phyloP scores from a whole-genome alignment of 2,113 vertebrate species.

The Phyllopteryx taeniolatus region DNA sequence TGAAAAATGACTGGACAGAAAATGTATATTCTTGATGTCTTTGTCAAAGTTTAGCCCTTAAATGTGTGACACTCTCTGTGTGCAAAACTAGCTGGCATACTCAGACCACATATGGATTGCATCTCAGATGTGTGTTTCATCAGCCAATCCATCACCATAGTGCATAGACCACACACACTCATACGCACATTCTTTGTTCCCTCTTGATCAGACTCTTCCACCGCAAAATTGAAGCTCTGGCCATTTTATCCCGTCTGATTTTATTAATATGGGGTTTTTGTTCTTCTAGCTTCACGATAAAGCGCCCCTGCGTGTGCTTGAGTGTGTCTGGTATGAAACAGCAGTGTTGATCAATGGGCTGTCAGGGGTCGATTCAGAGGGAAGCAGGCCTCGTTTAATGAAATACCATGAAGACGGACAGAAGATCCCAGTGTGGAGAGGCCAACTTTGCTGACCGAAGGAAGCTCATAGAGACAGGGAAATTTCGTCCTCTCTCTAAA shows the following conservation, averaged over 20 bases:
- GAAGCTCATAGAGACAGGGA: not conserved
- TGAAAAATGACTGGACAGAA: slow-evolving; percentile 47
- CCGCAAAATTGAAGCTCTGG: not conserved
- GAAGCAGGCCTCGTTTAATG: slow-evolving; percentile 43
- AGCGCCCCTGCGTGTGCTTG: slow-evolving; percentile 4
- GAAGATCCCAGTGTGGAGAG: slow-evolving; percentile 26
- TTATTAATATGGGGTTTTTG: slow-evolving; percentile 39
- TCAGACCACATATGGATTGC: not conserved
- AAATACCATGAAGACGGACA: slow-evolving; percentile 37
- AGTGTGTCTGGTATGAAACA: slow-evolving; percentile 30
- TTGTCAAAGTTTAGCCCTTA: slow-evolving; percentile 10
- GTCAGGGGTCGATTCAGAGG: slow-evolving; percentile 40
- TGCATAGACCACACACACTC: slow-evolving; percentile 4
- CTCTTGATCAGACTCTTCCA: slow-evolving; percentile 8
- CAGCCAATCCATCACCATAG: slow-evolving; percentile 11
- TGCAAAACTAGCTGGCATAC: slow-evolving; percentile 2
- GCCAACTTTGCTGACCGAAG: slow-evolving; percentile 5
- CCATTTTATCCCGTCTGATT: slow-evolving; percentile 20
- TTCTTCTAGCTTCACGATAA: slow-evolving; percentile 16
- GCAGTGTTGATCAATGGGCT: slow-evolving; percentile 55
- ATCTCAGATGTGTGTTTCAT: slow-evolving; percentile 33
- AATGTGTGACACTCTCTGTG: not conserved
- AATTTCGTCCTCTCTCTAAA: not conserved
- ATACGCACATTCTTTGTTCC: not conserved
- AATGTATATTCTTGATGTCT: slow-evolving; percentile 50